Base-by-base conservation (phyloP, 2,888 invertebrate genomes). In the Sclerodermus sp. region DNA sequence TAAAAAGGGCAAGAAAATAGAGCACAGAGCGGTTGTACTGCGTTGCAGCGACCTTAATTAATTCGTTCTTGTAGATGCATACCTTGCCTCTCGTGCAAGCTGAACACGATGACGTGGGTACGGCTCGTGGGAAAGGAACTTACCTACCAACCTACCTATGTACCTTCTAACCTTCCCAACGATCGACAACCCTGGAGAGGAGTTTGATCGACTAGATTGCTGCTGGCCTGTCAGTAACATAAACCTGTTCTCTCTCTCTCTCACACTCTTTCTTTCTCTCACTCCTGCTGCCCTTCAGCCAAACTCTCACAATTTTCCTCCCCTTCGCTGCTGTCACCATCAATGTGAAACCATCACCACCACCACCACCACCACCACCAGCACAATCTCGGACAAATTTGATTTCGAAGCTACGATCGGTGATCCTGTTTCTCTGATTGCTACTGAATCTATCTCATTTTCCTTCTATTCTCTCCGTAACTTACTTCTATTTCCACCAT, bases 201-300 rank as follows among this genome's bases (percentile, higher is more conserved):
- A 62, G 56, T 62, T 60, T 51, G 62, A 62, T 60, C 62, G 62
- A 53, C 58, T 52, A 55, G 57, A 60, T 63, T 62, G 57, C 55
- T 47, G 38, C 39, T 52, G 38, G 55, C 43, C 55, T 58, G 56
- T 63, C 58, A 53, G 58, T 49, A 55, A 62, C 57, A 58, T 51
- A 49, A 47, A 40, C 16, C 40, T 4, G 34, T 12, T 34, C 12
- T 34, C 12, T 12, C 34, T 34, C 34, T 34, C 34, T 34, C 34
- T 34, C 34, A 8, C 34, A 8, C 34, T 34, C 34, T 12, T 13
- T 4, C 34, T 34, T 12, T 34, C 30, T 30, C 30, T 30, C 30
- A 9, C 30, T 30, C 30, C 30, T 10, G 6, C 30, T 30, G n/a
- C n/a, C n/a, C n/a, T n/a, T n/a, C n/a, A n/a, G n/a, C n/a, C n/a